Evolutionary conservation across 1,140 invertebrate genomes (phyloP), one percentile per base, ranked within the genome.

Genomic region (Drosophila novamexicana): DNA sequence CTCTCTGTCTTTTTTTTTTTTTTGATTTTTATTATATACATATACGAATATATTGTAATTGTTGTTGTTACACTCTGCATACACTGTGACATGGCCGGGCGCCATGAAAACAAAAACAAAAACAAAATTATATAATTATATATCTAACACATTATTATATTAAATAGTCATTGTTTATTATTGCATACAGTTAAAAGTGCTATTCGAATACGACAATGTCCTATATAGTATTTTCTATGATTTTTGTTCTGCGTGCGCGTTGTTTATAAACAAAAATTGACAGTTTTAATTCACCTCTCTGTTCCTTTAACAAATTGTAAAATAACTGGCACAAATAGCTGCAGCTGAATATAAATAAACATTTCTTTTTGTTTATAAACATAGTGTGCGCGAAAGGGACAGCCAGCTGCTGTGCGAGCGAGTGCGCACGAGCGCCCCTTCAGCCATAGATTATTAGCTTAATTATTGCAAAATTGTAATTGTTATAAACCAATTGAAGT

Each of bases 11-110:
- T 53, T 16, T 47, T 32, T 7, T 53, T 49, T 37, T 32, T 54
- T 40, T 18, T 66, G 2, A n/a, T 40, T 22, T 3, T 22, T 22
- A 3, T 22, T 62, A 44, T 57, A 49, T 34, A 44, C 18, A 64
- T 36, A 36, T 14, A 54, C 10, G 34, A 8, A 65, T 32, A 45
- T 14, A 65, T 32, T 68, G 58, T 70, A 42, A 62, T 63, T 80
- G 58, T 77, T 80, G 72, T 76, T 79, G 50, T 71, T 73, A 50
- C 16, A 56, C 22, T 62, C 54, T 57, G 56, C 45, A 50, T 14
- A 62, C 36, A 50, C 80, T 80, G 81, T 74, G 71, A 82, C 62
- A 75, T 81, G 78, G 79, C 80, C 78, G 18, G 76, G 80, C 34
- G 79, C 62, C 68, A 76, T 83, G 61, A 62, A 79, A 74, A 61